Evolutionary conservation across 2,113 vertebrate genomes (phyloP).

Genomic region (Pterocles burchelli): DNA sequence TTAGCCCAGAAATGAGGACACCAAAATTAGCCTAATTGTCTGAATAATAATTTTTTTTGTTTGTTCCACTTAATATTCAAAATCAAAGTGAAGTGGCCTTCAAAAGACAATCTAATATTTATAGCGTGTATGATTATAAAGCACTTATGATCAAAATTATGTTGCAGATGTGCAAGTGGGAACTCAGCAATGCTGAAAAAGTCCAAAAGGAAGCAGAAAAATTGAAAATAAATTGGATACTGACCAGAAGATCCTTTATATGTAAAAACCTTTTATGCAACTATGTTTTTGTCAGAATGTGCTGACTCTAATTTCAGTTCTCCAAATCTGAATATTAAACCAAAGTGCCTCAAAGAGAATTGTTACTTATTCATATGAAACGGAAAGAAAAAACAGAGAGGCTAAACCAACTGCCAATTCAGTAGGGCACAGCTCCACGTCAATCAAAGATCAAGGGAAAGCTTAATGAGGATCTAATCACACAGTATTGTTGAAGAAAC

Average conservation of each 20-base stretch:
- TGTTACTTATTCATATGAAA: conserved; percentile 46
- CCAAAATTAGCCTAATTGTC: conserved; percentile 61
- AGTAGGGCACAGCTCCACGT: neutral
- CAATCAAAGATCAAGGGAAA: neutral
- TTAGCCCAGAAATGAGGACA: conserved; percentile 53
- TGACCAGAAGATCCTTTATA: conserved; percentile 60
- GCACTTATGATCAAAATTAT: conserved; percentile 44
- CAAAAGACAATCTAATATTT: conserved; percentile 59
- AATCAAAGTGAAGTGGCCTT: conserved; percentile 54
- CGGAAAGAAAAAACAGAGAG: neutral
- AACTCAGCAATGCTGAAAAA: conserved; percentile 27
- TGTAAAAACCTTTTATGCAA: conserved; percentile 43
- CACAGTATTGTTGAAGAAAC: neutral
- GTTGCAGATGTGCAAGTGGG: conserved; percentile 48
- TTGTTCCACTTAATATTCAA: conserved; percentile 51
- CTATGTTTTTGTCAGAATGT: conserved; percentile 15
- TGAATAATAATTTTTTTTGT: conserved; percentile 41
- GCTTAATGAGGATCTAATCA: neutral
- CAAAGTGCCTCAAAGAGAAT: conserved; percentile 36
- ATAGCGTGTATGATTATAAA: conserved; percentile 45
- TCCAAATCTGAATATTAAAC: conserved; percentile 41
- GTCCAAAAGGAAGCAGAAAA: conserved; percentile 55
- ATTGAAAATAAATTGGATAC: conserved; percentile 48
- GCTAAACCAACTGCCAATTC: neutral
- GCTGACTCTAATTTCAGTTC: conserved; percentile 62